Evolutionary conservation across 2,797 vertebrate genomes (phyloP), one percentile per base, ranked within the genome.

Genomic region (Xyrichtys novacula): DNA sequence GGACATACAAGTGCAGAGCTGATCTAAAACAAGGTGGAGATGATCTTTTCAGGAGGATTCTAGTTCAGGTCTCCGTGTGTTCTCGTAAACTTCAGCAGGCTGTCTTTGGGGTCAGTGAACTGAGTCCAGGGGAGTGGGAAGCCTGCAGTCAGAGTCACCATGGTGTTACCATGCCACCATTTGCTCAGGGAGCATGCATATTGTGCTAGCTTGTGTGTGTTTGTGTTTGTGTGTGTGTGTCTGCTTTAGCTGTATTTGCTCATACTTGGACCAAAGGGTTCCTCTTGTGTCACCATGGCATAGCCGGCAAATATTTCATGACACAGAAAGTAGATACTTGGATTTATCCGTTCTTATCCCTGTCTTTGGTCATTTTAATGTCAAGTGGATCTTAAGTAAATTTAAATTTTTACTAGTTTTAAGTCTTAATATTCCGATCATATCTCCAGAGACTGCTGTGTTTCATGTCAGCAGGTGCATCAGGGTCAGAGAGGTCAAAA

Each of bases 191-290:
- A 71, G 23, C 43, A 39, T 74, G 31, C 23, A 68, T 67, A 72
- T 68, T 80, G 56, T 72, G 63, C 66, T 19, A 53, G 40, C 17
- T 29, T 50, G 71, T 58, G 52, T 26, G 53, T n/a, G n/a, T n/a
- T n/a, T n/a, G n/a, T n/a, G n/a, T n/a, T n/a, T n/a, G n/a, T 50
- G 71, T 58, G 52, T 26, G 53, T 58, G 72, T 66, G 57, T 66
- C 34, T 74, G 65, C 65, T 54, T 88, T 83, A 84, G 78, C 83
- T 86, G 79, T 85, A 34, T 88, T 83, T 86, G 70, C 55, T 20
- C 23, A 36, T 4, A 26, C 59, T 76, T 50, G 74, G 56, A 65
- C 57, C 75, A 49, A 11, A 65, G 65, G 42, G 72, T 80, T 50
- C 47, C 80, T 79, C 47, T 17, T 25, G 39, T 52, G 52, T 85